Base-by-base conservation (phyloP, 1,140 invertebrate species). In the Pogonomyrmex californicus region DNA sequence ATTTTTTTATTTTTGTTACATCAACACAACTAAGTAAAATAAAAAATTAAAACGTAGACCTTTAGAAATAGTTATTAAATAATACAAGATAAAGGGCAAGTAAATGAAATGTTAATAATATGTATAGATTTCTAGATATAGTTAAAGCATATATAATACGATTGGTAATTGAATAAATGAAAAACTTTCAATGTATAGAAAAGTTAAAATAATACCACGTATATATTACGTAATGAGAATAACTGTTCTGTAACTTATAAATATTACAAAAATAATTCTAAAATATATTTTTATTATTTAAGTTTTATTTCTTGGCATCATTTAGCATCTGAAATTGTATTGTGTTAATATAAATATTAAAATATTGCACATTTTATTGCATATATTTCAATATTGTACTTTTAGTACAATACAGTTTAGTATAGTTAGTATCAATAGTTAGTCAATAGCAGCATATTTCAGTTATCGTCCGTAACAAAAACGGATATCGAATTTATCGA, bases 401-500 rank as follows among this genome's bases (percentile, higher is more conserved):
- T 65, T 17, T 9, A 36, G 14, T 78, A n/a, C n/a, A n/a, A n/a
- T n/a, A n/a, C 60, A 36, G 12, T n/a, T 65, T 41, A 76, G 65
- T 47, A 36, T 51, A 47, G 30, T n/a, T n/a, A n/a, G n/a, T n/a
- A n/a, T 41, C 23, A 23, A 23, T 23, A 23, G 23, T 23, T 49
- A 30, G 9, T 23, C 4, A 63, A 17, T 23, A 44, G 2, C 9
- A n/a, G 14, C 23, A 38, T 63, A 78, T 30, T 81, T 17, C 36
- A 68, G 70, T 81, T 49, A 44, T 30, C 17, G 17, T 2, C 17
- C 33, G 85, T n/a, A 63, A 62, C 38, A 9, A 54, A 68, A 87
- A 78, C 51, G 70, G 78, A 73, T 86, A 89, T 90, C 86, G 71
- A 83, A 89, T 90, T 90, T 89, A 81, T 89, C 63, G 79, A 87